Conservation (phyloP, 1,140 invertebrate species). For the Sycophaga agraensis region DNA sequence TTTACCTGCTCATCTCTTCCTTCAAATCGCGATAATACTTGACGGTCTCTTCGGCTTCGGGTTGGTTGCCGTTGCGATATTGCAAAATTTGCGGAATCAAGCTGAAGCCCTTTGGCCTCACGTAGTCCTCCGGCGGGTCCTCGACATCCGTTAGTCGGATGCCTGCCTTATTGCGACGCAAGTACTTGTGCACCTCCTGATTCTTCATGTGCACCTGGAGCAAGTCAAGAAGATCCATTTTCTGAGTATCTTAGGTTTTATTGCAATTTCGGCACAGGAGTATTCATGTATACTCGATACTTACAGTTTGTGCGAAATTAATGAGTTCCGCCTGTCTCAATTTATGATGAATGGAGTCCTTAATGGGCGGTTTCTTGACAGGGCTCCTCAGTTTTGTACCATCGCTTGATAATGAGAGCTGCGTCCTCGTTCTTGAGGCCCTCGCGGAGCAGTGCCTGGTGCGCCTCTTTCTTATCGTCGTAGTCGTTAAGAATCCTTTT, state of each 20-base stretch:
- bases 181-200: slow-evolving; percentile 69
- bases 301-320: slow-evolving; percentile 58
- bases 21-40: slow-evolving; percentile 58
- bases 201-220: slow-evolving; percentile 68
- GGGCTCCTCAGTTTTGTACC: slow-evolving; percentile 51
- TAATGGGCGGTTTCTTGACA: slow-evolving; percentile 37
- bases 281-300: too few relatives aligned
- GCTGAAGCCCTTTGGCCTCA: slow-evolving; percentile 63
- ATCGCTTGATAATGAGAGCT: slow-evolving; percentile 52
- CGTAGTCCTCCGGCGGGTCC: slow-evolving; percentile 60
- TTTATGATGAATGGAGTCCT: slow-evolving; percentile 48
- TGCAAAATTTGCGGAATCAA: slow-evolving; percentile 60
- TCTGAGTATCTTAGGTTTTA: too few relatives aligned
- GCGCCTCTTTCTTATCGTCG: slow-evolving; percentile 49
- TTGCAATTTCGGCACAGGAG: too few relatives aligned
- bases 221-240: not conserved
- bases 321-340: slow-evolving; percentile 56
- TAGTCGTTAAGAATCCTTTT: slow-evolving; percentile 52
- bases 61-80: slow-evolving; percentile 47
- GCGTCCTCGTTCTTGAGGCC: slow-evolving; percentile 58
- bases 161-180: slow-evolving; percentile 66
- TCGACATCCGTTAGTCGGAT: slow-evolving; percentile 61
- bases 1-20: slow-evolving; percentile 61
- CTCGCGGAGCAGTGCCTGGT: slow-evolving; percentile 50
- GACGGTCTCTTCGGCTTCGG: slow-evolving; percentile 52